Conservation (phyloP, 2,113 vertebrate genomes). For the Lepus europaeus region DNA sequence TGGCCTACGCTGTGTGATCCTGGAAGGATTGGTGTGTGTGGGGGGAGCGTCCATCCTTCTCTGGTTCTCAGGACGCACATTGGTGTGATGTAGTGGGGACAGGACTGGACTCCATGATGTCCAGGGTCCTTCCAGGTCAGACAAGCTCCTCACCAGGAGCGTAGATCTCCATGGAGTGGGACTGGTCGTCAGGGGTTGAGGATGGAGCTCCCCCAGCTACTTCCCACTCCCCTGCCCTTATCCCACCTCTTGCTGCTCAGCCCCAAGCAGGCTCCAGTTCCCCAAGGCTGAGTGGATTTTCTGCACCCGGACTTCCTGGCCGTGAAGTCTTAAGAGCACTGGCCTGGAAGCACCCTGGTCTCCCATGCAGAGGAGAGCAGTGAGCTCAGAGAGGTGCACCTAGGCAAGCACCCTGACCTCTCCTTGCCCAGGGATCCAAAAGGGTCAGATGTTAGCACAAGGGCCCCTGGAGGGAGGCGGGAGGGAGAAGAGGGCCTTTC, state of each 20-base stretch:
- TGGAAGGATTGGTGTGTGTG: too few species aligned
- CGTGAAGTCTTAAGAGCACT: not conserved
- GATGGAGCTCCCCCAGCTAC: not conserved
- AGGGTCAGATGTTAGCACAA: not conserved
- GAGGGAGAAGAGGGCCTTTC: slow-evolving; percentile 57
- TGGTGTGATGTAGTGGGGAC: not conserved
- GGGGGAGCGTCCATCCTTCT: not conserved
- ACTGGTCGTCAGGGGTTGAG: not conserved
- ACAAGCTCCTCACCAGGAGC: too few species aligned
- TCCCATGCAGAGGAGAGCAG: not conserved
- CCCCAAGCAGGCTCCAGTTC: not conserved
- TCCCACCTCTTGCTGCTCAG: not conserved
- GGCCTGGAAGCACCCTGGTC: not conserved
- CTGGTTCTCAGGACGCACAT: not conserved
- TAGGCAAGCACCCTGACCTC: not conserved
- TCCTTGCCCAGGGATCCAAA: not conserved
- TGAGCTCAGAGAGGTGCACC: not conserved
- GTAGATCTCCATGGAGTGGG: not conserved
- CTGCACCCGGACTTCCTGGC: not conserved
- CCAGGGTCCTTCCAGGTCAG: not conserved
- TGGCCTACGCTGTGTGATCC: not conserved
- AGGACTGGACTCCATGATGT: not conserved
- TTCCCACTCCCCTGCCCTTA: too few species aligned
- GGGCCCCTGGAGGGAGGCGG: slow-evolving; percentile 6
- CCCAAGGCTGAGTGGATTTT: not conserved